Evolutionary conservation across 2,888 invertebrate genomes (phyloP), one percentile per base, ranked within the genome.

Genomic region (Ferdinandea cuprea): DNA sequence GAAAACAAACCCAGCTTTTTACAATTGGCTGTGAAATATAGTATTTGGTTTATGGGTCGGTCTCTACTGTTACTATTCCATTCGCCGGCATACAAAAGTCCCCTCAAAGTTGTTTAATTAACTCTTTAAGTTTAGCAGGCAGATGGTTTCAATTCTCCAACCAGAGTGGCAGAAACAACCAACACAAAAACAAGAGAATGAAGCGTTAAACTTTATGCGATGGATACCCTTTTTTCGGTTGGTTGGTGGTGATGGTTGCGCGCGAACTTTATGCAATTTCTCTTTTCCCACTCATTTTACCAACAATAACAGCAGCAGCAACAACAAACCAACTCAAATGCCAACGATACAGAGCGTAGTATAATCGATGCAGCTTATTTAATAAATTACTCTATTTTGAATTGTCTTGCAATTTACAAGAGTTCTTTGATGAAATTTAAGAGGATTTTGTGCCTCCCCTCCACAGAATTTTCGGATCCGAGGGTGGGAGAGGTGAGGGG

Each of bases 31-130:
- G 5, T 25, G 2, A 2, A 25, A 25, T 61, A 61, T 58, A 59
- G 71, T 71, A 76, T 71, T 17, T 40, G 35, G 42, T 37, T 72
- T 72, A 74, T 69, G 69, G 46, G 65, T 74, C 30, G 66, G 25
- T 71, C 59, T 48, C 65, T 65, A 46, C 30, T 72, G 56, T 56
- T 32, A 35, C 15, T 66, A 54, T n/a, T 13, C 35, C 63, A 48
- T 46, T 61, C 56, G 35, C n/a, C 44, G 42, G 61, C 61, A 54
- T 58, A 74, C 50, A 69, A 74, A 80, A 74, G 56, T 76, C 69
- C 19, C 46, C 77, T 48, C 40, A 85, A 73, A 77, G 81, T 85
- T 85, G 40, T 68, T 81, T 81, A 85, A 85, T 85, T 77, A 85
- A 81, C 85, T 81, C 72, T 73, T 78, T 78, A 63, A 78, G 77